A percentile compares a stretch with the other conserved stretches of the same genome.
phyloP scores from a whole-genome alignment of 2,888 invertebrate genomes.

The Neoscelio sp. region DNA sequence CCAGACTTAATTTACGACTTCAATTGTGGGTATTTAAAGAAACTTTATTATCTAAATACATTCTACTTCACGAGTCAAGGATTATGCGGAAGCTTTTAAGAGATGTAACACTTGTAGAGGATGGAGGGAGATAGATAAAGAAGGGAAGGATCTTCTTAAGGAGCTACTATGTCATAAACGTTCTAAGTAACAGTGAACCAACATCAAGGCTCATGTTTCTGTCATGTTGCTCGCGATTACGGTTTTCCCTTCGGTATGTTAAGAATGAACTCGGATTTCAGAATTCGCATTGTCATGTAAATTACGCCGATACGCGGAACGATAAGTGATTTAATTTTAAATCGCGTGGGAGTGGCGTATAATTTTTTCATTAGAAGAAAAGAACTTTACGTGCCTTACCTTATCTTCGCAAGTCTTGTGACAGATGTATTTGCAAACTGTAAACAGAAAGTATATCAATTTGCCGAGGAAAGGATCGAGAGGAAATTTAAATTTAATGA shows the following conservation, averaged over 20 bases:
- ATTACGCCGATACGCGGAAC: no score
- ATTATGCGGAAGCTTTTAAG: slow-evolving; percentile 38
- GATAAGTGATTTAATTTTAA: slow-evolving; percentile 73
- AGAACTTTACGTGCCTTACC: no score
- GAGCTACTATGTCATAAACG: slow-evolving; percentile 69
- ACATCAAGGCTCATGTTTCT: slow-evolving; percentile 23
- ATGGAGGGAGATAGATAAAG: slow-evolving; percentile 29
- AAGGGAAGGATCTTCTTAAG: slow-evolving; percentile 60
- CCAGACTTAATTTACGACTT: slow-evolving; percentile 55
- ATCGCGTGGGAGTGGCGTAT: no score
- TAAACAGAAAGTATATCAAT: slow-evolving; percentile 81
- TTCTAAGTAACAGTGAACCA: slow-evolving; percentile 41
- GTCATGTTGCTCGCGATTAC: neutral
- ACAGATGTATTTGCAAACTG: slow-evolving; percentile 93
- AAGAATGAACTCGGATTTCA: neutral
- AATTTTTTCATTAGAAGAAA: no score
- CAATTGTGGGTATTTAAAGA: slow-evolving; percentile 19
- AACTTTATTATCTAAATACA: slow-evolving; percentile 51
- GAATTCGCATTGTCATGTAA: slow-evolving; percentile 1
- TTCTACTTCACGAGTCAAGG: slow-evolving; percentile 14
- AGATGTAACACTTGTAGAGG: neutral
- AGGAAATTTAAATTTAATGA: no score
- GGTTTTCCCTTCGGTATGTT: neutral
- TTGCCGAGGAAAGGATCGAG: slow-evolving; percentile 22
- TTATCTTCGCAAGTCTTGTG: slow-evolving; percentile 91